Evolutionary conservation across 1,140 invertebrate species (phyloP).

Genomic region (Zaprionus inermis): DNA sequence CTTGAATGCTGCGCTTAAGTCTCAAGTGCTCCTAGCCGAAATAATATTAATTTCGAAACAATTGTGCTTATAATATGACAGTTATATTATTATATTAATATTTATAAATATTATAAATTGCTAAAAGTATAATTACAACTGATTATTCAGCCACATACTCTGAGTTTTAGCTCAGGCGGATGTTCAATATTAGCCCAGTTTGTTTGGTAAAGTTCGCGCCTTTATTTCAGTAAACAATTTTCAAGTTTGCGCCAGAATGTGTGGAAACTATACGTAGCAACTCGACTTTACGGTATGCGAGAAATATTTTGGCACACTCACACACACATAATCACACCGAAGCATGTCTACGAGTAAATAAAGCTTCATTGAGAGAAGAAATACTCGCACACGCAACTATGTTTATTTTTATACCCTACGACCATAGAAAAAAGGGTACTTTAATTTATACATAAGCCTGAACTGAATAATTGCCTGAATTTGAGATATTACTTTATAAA

Average conservation of each 20-base stretch:
- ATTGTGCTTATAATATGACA: not conserved
- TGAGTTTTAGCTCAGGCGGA: not conserved
- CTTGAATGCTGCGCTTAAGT: not conserved
- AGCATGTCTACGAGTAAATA: slow-evolving; percentile 20
- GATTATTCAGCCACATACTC: not conserved
- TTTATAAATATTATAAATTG: not conserved
- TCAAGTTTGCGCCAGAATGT: slow-evolving; percentile 6
- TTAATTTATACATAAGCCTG: no score
- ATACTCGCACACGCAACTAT: slow-evolving; percentile 8
- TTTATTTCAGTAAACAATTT: not conserved
- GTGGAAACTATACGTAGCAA: slow-evolving; percentile 14
- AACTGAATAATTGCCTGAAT: no score
- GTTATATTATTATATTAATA: slow-evolving; percentile 4
- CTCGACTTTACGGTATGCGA: slow-evolving; percentile 29
- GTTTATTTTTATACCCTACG: slow-evolving; percentile 5
- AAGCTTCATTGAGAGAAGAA: slow-evolving; percentile 31
- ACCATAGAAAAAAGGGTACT: no score
- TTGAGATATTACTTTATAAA: no score
- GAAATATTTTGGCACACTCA: slow-evolving; percentile 23
- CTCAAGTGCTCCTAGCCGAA: slow-evolving; percentile 6
- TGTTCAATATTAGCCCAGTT: no score
- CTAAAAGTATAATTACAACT: no score
- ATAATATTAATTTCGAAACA: not conserved
- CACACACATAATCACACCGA: slow-evolving; percentile 1
- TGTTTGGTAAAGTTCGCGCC: not conserved